Conservation (phyloP, 2,797 vertebrate species). For the Rhinoraja longicauda region DNA sequence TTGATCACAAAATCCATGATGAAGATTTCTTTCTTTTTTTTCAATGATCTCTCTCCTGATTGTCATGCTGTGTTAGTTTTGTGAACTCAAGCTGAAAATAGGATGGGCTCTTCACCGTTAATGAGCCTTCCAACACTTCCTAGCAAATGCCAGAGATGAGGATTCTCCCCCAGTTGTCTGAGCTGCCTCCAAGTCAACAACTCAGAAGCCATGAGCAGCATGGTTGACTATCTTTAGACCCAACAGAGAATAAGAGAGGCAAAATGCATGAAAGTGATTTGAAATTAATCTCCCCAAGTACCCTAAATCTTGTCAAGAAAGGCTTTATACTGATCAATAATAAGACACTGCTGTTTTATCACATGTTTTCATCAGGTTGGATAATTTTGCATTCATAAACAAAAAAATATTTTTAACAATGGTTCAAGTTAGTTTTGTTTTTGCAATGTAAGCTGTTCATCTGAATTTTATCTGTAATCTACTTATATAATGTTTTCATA, state of each 20-base stretch:
- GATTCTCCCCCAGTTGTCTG: background rate
- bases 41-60: background rate
- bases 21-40: too few species aligned
- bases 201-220: background rate
- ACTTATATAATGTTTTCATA: slow-evolving; percentile 12
- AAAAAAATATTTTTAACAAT: background rate
- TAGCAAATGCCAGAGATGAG: background rate
- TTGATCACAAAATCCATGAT: background rate
- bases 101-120: background rate
- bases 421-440: too few species aligned
- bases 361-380: background rate
- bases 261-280: background rate
- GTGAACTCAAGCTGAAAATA: background rate
- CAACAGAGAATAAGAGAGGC: too few species aligned
- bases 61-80: background rate
- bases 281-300: background rate
- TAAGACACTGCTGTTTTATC: background rate
- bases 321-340: background rate
- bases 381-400: background rate
- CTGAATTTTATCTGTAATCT: background rate
- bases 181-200: background rate
- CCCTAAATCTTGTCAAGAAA: background rate
- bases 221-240: background rate
- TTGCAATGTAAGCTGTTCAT: background rate
- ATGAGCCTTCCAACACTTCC: background rate